Conservation (phyloP, 2,888 invertebrate species). For the Megamerina dolium region DNA sequence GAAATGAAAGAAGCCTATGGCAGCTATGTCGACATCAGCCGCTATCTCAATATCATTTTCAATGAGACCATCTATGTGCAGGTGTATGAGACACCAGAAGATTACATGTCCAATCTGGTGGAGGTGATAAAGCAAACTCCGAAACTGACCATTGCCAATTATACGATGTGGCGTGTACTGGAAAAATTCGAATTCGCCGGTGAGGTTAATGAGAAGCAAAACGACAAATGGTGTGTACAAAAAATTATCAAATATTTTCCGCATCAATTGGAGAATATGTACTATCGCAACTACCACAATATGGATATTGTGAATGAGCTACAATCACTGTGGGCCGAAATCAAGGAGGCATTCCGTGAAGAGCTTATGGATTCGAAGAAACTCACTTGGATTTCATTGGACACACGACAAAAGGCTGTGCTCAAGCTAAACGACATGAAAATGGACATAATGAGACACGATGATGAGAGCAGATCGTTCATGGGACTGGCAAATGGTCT, state of each 20-base stretch:
- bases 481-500: constrained; percentile 24
- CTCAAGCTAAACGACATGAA: constrained; percentile 34
- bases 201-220: constrained; percentile 22
- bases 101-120: constrained; percentile 35
- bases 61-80: constrained; percentile 36
- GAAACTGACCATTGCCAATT: constrained; percentile 41
- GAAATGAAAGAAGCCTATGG: constrained; percentile 38
- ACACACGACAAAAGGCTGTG: constrained; percentile 34
- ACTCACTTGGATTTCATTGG: constrained; percentile 33
- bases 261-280: constrained; percentile 39
- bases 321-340: constrained; percentile 39
- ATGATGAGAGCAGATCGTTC: constrained; percentile 22
- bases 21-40: constrained; percentile 37
- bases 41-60: constrained; percentile 39
- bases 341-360: constrained; percentile 34
- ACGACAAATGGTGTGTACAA: constrained; percentile 34
- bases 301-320: constrained; percentile 39
- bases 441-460: constrained; percentile 29
- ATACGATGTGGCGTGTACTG: constrained; percentile 43
- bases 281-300: constrained; percentile 37
- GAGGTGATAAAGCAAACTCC: constrained; percentile 36
- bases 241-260: constrained; percentile 37
- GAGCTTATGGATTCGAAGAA: constrained; percentile 33
- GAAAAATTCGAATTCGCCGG: constrained; percentile 33
- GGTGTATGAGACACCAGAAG: constrained; percentile 38